Base-by-base conservation (phyloP, 2,888 invertebrate species). In the Volucella inflata region DNA sequence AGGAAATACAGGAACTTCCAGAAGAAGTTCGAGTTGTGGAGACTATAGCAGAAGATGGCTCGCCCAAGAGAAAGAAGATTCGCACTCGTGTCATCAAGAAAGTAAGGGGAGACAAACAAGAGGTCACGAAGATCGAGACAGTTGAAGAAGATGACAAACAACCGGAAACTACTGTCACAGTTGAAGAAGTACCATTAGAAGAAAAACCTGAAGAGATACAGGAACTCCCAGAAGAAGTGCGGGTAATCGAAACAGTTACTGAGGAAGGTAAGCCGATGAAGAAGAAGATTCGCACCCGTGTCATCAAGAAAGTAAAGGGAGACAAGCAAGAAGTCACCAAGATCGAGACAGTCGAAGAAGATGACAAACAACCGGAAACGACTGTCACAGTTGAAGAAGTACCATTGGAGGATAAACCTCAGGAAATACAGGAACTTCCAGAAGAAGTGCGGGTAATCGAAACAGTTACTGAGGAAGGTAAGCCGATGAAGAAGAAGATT, bases 81-180 rank as follows among this genome's bases (percentile, higher is more conserved):
- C 62, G 62, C n/a, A 62, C 62, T 40, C 62, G 62, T 10, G 17
- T 12, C 17, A 62, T 62, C 21, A 62, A 62, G 46, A 62, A 46
- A 46, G 38, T 62, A 3, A 62, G 46, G 46, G 62, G 62, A 3
- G 62, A 62, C 62, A 62, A 62, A 46, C 62, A 46, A 14, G 62
- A 62, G 46, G 62, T 62, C 62, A 62, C 62, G 1, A 62, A 62
- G 46, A 62, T 62, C 30, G 62, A 62, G 4, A 62, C 62, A 2
- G 62, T 62, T 6, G 50, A 80, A 60, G 42, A 60, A 60, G 36
- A 60, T 71, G 81, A 87, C 50, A 91, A 90, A 88, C 88, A 91
- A 50, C 51, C 65, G 1, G 65, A 65, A 17, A 65, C 65, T 12
- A 65, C 65, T 40, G 65, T 65, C 16, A 65, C 65, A 40, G 65